Percentiles rank a stretch among this genome's conserved stretches.
Evolutionary conservation across 2,888 invertebrate species (phyloP).

Genomic region (Lepetodrilus schrolli): DNA sequence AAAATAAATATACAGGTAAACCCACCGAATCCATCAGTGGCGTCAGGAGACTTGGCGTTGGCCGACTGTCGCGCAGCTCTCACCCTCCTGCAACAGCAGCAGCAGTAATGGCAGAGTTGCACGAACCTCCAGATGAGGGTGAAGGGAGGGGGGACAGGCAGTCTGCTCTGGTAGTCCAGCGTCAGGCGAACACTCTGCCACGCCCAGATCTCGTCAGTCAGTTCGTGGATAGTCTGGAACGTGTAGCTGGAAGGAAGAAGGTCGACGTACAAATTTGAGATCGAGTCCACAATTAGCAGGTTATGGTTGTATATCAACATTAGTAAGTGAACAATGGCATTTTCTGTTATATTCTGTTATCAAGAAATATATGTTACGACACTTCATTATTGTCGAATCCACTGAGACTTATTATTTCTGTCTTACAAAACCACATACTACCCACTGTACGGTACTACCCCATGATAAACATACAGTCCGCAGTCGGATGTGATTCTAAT

Average conservation of each 20-base stretch:
- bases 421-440: too few species aligned
- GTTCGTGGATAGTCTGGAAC: conserved; percentile 15
- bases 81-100: conserved; percentile 10
- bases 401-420: too few species aligned
- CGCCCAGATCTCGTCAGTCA: conserved; percentile 16
- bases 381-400: too few species aligned
- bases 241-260: neutral
- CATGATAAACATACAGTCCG: too few species aligned
- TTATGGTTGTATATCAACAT: neutral
- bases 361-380: neutral
- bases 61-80: neutral
- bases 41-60: neutral
- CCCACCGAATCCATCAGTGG: neutral
- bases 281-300: neutral
- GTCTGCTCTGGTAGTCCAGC: neutral
- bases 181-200: conserved; percentile 16
- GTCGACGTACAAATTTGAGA: neutral
- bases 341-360: neutral
- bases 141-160: neutral
- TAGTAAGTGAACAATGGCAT: neutral
- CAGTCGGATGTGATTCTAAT: too few species aligned
- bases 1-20: too few species aligned
- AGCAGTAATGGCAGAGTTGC: conserved; percentile 11
- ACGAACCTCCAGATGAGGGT: conserved; percentile 15
- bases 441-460: too few species aligned